Percentiles rank a stretch among this genome's conserved stretches.
These are phyloP conservation scores for Calameuta filiformis DNA, from an alignment of 2,888 invertebrate genomes.

Conservation along the genomic window DNA sequence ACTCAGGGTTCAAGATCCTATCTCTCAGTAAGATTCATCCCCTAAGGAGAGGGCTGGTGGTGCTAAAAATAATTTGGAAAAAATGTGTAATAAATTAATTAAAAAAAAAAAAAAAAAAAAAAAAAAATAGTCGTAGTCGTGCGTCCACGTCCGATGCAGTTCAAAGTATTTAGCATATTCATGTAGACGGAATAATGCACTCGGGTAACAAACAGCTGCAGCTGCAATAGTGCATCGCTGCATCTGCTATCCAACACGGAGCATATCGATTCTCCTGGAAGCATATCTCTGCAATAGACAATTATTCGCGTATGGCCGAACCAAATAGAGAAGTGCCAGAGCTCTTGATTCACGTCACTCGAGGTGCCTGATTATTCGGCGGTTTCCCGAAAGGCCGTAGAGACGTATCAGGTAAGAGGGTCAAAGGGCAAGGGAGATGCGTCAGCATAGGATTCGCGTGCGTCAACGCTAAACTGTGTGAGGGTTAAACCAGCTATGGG, in stretches of 20 bases:
- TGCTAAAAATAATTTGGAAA: not conserved
- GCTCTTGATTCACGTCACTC: not conserved
- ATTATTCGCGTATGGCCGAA: not conserved
- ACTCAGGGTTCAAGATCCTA: not conserved
- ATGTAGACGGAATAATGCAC: not conserved
- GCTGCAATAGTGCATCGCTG: not conserved
- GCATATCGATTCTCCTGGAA: not conserved
- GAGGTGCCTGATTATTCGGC: not conserved
- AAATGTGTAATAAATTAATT: not conserved
- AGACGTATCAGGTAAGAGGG: not conserved
- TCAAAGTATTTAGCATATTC: not conserved
- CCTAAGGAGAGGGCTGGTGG: too few relatives aligned
- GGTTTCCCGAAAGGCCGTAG: not conserved
- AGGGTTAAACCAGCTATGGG: not conserved
- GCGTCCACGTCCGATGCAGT: not conserved
- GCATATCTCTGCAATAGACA: not conserved
- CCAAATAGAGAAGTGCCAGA: not conserved
- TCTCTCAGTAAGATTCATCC: not conserved
- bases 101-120: not conserved
- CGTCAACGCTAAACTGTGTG: not conserved
- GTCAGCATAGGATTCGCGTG: not conserved
- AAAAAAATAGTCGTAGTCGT: not conserved
- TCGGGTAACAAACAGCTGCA: too few relatives aligned
- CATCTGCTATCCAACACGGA: not conserved
- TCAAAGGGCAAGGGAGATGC: not conserved